Conservation (phyloP, 2,888 invertebrate species). For the Xanthia togata region DNA sequence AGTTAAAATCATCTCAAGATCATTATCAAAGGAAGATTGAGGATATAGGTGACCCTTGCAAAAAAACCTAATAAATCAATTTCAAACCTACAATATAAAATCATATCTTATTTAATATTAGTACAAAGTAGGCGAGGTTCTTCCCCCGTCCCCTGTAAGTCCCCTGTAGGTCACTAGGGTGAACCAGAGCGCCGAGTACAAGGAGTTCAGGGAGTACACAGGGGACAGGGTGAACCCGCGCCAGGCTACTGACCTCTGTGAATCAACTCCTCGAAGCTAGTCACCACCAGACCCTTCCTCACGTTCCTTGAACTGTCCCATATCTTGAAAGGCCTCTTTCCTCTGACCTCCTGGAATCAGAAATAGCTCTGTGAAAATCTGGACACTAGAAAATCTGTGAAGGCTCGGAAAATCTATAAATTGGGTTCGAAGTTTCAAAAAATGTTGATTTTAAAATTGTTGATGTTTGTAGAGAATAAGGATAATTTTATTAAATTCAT, state of each 20-base stretch:
- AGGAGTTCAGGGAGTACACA: slow-evolving; percentile 6
- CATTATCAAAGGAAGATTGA: background rate
- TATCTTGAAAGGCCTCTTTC: slow-evolving; percentile 99
- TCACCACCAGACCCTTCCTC: slow-evolving; percentile 97
- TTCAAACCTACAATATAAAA: background rate
- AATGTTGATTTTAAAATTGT: background rate
- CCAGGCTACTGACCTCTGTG: slow-evolving; percentile 92
- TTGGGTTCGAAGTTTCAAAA: background rate
- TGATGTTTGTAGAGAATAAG: background rate
- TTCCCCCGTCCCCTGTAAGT: slow-evolving; percentile 31
- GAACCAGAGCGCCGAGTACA: slow-evolving; percentile 28
- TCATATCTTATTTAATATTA: slow-evolving; percentile 16
- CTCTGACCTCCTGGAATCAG: slow-evolving; percentile 95
- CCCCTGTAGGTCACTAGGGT: slow-evolving; percentile 60
- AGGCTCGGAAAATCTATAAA: background rate
- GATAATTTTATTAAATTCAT: background rate
- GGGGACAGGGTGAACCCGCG: slow-evolving; percentile 47
- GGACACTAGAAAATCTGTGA: background rate
- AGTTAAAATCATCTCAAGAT: background rate
- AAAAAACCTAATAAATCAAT: background rate
- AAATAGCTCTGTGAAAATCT: slow-evolving; percentile 56
- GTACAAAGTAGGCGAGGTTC: slow-evolving; percentile 33
- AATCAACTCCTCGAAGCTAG: slow-evolving; percentile 96
- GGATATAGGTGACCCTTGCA: background rate
- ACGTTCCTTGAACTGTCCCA: slow-evolving; percentile 98